Evolutionary conservation across 1,140 invertebrate genomes (phyloP).

Genomic region (Drosophila melanogaster): DNA sequence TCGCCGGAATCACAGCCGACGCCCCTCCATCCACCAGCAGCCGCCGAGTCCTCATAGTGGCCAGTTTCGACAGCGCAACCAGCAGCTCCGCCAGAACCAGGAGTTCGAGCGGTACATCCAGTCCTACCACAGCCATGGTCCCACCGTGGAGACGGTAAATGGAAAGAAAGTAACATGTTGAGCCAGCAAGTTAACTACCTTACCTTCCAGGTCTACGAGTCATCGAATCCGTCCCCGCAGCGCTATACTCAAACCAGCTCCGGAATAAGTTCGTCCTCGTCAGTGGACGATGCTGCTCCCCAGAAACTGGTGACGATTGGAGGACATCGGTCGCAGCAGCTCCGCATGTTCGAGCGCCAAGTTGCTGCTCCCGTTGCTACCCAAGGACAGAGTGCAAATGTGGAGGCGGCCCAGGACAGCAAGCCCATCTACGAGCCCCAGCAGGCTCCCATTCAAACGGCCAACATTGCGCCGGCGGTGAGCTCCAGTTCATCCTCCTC

Average conservation of each 20-base stretch:
- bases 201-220: slow-evolving; percentile 64
- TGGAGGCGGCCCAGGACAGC: slow-evolving; percentile 51
- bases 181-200: background rate
- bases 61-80: slow-evolving; percentile 69
- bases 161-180: background rate
- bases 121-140: slow-evolving; percentile 77
- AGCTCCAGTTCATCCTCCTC: slow-evolving; percentile 25
- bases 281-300: slow-evolving; percentile 15
- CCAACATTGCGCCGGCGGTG: slow-evolving; percentile 20
- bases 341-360: slow-evolving; percentile 77
- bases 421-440: slow-evolving; percentile 68
- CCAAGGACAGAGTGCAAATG: slow-evolving; percentile 48
- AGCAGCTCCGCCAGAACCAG: slow-evolving; percentile 76
- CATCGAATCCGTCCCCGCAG: slow-evolving; percentile 68
- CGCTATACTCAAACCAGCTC: slow-evolving; percentile 62
- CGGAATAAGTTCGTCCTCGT: slow-evolving; percentile 21
- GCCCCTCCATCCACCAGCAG: slow-evolving; percentile 57
- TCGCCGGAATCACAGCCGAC: slow-evolving; percentile 52
- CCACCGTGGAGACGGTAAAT: slow-evolving; percentile 80
- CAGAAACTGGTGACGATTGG: slow-evolving; percentile 57
- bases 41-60: slow-evolving; percentile 55
- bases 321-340: slow-evolving; percentile 44
- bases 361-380: slow-evolving; percentile 60
- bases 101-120: slow-evolving; percentile 82
- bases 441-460: slow-evolving; percentile 22